A percentile compares a stretch with the other conserved stretches of the same genome.
phyloP scores from a whole-genome alignment of 2,113 vertebrate genomes.

The Synchiropus splendidus region DNA sequence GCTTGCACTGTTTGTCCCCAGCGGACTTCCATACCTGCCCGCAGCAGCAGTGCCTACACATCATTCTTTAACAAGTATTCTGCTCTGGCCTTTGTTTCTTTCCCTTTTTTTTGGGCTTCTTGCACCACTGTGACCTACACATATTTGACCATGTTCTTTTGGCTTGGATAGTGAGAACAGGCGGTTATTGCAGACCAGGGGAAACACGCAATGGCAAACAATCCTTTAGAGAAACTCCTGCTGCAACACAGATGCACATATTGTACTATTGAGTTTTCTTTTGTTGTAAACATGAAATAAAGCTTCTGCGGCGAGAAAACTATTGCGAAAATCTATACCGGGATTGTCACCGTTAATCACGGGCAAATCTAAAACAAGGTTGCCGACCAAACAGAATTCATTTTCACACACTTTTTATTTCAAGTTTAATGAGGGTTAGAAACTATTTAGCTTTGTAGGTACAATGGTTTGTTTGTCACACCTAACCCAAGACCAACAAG shows the following conservation, averaged over 20 bases:
- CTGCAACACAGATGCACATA: conserved; percentile 6
- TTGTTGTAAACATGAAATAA: no score
- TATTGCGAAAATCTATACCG: no score
- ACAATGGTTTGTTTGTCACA: no score
- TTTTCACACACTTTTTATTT: no score
- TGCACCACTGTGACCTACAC: conserved; percentile 39
- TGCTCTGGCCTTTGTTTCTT: conserved; percentile 48
- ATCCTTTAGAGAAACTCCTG: conserved; percentile 16
- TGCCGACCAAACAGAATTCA: no score
- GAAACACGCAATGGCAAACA: conserved; percentile 21
- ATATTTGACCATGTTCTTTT: conserved; percentile 42
- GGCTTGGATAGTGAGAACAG: conserved; percentile 22
- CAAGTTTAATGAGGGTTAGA: no score
- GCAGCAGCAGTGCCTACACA: conserved; percentile 61
- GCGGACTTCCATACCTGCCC: conserved; percentile 58
- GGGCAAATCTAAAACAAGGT: no score
- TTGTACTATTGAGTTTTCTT: no score
- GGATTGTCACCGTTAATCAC: no score
- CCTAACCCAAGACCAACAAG: no score
- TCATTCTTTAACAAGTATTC: conserved; percentile 62
- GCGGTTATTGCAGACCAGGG: conserved; percentile 8
- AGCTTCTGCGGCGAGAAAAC: no score
- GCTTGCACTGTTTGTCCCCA: conserved; percentile 61
- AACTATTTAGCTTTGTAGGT: no score
- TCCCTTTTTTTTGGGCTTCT: conserved; percentile 19